These are phyloP conservation scores for Helogale parvula DNA, from an alignment of 2,113 vertebrate species.

Conservation along the genomic window DNA sequence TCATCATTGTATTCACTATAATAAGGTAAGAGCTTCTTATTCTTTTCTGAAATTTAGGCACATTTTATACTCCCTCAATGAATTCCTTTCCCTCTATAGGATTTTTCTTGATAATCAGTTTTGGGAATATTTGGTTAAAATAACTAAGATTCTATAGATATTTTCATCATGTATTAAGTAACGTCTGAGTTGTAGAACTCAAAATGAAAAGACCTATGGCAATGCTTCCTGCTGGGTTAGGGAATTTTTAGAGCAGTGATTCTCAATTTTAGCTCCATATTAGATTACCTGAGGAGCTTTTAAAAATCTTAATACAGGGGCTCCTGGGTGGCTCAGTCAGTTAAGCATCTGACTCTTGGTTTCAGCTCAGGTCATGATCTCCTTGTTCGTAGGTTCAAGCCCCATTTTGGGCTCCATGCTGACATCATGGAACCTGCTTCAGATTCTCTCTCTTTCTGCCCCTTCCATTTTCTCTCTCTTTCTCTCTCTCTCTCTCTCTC, in stretches of 20 bases:
- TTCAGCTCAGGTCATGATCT: too few relatives aligned
- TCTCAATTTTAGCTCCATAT: neutral
- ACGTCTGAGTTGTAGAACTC: neutral
- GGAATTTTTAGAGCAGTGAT: neutral
- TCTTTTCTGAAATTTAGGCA: neutral
- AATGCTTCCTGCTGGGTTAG: neutral
- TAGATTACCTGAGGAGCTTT: neutral
- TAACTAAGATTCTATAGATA: neutral
- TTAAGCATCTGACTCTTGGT: too few relatives aligned
- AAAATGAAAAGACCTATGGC: neutral
- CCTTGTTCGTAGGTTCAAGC: too few relatives aligned
- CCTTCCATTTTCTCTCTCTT: too few relatives aligned
- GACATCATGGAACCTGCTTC: too few relatives aligned
- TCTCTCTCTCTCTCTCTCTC: too few relatives aligned
- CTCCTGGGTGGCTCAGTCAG: too few relatives aligned
- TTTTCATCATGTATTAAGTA: neutral
- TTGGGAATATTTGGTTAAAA: conserved; percentile 49
- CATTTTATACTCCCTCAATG: neutral
- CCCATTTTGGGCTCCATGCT: too few relatives aligned
- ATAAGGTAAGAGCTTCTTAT: conserved; percentile 68
- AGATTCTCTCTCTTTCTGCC: too few relatives aligned
- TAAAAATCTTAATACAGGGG: neutral
- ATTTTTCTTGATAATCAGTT: conserved; percentile 27
- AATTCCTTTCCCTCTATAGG: neutral
- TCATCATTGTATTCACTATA: conserved; percentile 79